A percentile compares a stretch with the other conserved stretches of the same genome.
Evolutionary conservation across 1,140 invertebrate species (phyloP).

Genomic region (Macrobrachium nipponense): DNA sequence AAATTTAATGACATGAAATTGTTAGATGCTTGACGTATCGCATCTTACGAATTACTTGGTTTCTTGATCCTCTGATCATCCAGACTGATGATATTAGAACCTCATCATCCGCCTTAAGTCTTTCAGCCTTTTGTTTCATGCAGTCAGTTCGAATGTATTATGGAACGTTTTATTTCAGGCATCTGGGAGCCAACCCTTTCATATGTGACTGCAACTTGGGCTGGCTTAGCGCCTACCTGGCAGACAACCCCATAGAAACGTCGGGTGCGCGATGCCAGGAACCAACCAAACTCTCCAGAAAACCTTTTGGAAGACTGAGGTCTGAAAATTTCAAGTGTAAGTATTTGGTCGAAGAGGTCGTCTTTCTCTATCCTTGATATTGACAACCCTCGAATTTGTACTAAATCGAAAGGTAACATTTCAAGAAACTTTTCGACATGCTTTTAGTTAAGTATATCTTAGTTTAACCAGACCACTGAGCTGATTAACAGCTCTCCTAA

Average conservation of each 20-base stretch:
- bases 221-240: slow-evolving; percentile 94
- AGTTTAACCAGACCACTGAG: too few relatives aligned
- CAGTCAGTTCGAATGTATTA: not conserved
- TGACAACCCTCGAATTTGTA: too few relatives aligned
- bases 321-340: slow-evolving; percentile 62
- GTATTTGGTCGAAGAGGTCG: slow-evolving; percentile 17
- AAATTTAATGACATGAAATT: not conserved
- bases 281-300: slow-evolving; percentile 53
- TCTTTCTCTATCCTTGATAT: too few relatives aligned
- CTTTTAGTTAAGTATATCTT: too few relatives aligned
- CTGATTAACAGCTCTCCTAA: too few relatives aligned
- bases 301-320: slow-evolving; percentile 52
- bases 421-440: too few relatives aligned
- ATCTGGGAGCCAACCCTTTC: slow-evolving; percentile 96
- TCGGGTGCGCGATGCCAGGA: slow-evolving; percentile 79
- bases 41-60: not conserved
- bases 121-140: too few relatives aligned
- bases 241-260: slow-evolving; percentile 93
- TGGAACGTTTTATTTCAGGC: slow-evolving; percentile 73
- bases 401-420: too few relatives aligned
- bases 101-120: too few relatives aligned
- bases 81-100: not conserved
- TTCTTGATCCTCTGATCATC: not conserved
- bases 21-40: too few relatives aligned
- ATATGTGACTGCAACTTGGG: slow-evolving; percentile 97